phyloP scores from a whole-genome alignment of 2,797 vertebrate species.

The Diglossa cyanea region DNA sequence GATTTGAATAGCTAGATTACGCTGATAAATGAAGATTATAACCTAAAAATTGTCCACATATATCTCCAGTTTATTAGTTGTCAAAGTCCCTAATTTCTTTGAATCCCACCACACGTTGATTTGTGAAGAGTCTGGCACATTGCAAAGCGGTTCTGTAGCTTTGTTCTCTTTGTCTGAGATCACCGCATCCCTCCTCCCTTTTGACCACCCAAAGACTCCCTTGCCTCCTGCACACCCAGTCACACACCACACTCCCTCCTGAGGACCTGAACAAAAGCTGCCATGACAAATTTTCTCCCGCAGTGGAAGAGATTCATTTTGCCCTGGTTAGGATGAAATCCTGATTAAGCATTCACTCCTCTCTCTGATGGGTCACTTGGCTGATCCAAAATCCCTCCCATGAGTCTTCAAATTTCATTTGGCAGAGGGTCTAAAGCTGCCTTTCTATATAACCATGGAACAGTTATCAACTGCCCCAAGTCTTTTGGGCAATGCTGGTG shows the following conservation, averaged over 20 bases:
- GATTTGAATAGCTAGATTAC: not conserved
- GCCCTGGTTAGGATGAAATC: not conserved
- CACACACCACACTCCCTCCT: rapidly evolving
- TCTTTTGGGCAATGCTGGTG: not conserved
- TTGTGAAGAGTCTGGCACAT: not conserved
- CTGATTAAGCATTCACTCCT: not conserved
- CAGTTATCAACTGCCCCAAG: not conserved
- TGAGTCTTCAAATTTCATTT: not conserved
- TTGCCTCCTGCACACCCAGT: not conserved
- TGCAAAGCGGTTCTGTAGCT: not conserved
- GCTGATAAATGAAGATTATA: not conserved
- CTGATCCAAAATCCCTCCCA: not conserved
- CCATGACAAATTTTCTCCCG: not conserved
- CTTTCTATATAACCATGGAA: not conserved
- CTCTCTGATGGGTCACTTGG: not conserved
- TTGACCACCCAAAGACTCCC: not conserved
- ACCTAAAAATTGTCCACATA: not conserved
- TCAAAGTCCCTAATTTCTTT: not conserved
- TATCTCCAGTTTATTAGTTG: not conserved
- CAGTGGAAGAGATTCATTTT: not conserved
- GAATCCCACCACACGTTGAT: not conserved
- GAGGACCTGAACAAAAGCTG: not conserved
- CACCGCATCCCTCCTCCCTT: not conserved
- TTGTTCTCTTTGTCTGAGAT: not conserved
- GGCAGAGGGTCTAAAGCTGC: not conserved